Evolutionary conservation across 2,113 vertebrate species (phyloP).

Genomic region (Phalacrocorax carbo): DNA sequence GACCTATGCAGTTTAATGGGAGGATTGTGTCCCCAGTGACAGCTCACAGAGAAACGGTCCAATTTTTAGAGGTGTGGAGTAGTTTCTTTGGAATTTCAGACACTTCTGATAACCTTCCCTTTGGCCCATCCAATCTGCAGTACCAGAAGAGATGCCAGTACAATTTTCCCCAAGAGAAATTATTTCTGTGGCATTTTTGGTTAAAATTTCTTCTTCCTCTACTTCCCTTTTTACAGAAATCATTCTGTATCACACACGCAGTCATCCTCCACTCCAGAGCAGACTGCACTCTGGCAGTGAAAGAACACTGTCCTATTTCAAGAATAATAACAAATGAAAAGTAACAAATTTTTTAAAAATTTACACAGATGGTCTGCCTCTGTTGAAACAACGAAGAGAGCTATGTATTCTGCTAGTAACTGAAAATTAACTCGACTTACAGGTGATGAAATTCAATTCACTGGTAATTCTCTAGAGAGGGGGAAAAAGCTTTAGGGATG

Average conservation of each 20-base stretch:
- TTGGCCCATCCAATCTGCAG: neutral
- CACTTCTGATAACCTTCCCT: neutral
- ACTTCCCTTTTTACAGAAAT: neutral
- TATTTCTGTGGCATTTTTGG: neutral
- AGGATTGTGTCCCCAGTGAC: neutral
- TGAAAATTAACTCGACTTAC: slow-evolving; percentile 28
- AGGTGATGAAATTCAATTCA: slow-evolving; percentile 12
- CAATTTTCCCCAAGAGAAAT: neutral
- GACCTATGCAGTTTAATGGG: neutral
- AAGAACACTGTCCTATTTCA: neutral
- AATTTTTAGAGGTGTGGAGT: neutral
- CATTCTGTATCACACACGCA: neutral
- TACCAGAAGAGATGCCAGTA: neutral
- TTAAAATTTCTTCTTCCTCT: neutral
- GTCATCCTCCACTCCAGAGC: neutral
- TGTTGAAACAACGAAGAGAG: neutral
- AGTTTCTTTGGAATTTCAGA: neutral
- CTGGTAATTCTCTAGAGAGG: neutral
- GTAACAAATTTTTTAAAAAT: neutral
- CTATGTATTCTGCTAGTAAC: neutral
- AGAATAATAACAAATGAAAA: neutral
- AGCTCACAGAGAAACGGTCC: neutral
- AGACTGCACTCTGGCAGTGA: neutral
- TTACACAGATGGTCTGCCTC: neutral
- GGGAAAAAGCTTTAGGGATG: neutral